These are phyloP conservation scores for Diplodus puntazzo DNA, from an alignment of 2,797 vertebrate species.

Conservation along the genomic window DNA sequence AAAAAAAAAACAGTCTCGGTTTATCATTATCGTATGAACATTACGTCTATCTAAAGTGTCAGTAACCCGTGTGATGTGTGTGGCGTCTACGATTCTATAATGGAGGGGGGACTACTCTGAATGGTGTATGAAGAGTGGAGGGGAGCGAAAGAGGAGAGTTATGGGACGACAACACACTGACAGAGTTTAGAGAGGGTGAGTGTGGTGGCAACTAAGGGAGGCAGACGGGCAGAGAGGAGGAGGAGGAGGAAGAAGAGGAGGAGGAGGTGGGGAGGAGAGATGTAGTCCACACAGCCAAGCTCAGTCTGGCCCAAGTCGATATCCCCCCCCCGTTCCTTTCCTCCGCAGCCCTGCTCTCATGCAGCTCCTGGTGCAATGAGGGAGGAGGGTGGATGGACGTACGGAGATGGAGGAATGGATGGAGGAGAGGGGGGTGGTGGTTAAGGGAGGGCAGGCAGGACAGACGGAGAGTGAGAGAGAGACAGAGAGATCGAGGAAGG, in stretches of 20 bases:
- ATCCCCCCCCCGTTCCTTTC: constrained; percentile 56
- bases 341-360: constrained; percentile 79
- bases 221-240: constrained; percentile 36
- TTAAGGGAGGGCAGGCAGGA: constrained; percentile 54
- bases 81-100: constrained; percentile 57
- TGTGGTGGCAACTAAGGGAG: constrained; percentile 39
- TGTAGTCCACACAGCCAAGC: constrained; percentile 81
- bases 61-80: constrained; percentile 70
- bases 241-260: constrained; percentile 24
- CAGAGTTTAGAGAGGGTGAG: constrained; percentile 45
- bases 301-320: constrained; percentile 76
- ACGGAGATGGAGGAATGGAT: constrained; percentile 59
- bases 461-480: constrained; percentile 17
- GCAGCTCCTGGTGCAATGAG: constrained; percentile 66
- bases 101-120: constrained; percentile 37
- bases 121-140: constrained; percentile 38
- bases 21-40: constrained; percentile 84
- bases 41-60: constrained; percentile 76
- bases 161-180: constrained; percentile 49
- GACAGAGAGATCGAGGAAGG: constrained; percentile 26
- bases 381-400: constrained; percentile 43
- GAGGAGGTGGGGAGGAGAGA: constrained; percentile 40
- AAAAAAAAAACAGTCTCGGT: constrained; percentile 70
- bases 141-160: constrained; percentile 29
- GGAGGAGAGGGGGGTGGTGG: constrained; percentile 31